Conservation (phyloP, 1,140 invertebrate species). For the Acyrthosiphon pisum region DNA sequence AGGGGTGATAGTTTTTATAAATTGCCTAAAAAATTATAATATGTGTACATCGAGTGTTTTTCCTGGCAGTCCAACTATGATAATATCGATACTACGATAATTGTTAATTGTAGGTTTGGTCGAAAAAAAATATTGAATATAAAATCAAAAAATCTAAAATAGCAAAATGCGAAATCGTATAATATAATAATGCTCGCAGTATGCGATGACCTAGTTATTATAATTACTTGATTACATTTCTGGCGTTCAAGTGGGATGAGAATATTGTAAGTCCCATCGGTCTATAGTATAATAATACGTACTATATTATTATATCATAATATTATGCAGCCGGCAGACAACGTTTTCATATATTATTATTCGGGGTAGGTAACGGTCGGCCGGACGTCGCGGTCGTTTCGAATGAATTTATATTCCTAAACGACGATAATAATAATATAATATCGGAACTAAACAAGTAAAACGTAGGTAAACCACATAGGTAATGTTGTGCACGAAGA, state of each 20-base stretch:
- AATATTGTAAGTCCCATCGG: not conserved
- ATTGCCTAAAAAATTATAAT: not conserved
- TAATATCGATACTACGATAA: not conserved
- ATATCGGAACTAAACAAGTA: not conserved
- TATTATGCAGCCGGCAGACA: not conserved
- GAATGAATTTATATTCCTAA: not conserved
- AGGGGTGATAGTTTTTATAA: not conserved
- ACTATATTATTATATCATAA: not conserved
- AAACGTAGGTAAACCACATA: not conserved
- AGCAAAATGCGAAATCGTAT: not conserved
- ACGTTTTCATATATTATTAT: not conserved
- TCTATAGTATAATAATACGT: not conserved
- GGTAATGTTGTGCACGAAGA: not conserved
- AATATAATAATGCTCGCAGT: too few relatives aligned
- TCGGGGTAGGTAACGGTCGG: not conserved
- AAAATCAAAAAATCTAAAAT: not conserved
- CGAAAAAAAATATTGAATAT: not conserved
- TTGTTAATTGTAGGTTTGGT: not conserved
- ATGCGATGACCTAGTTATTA: not conserved
- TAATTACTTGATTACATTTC: constrained; percentile 20
- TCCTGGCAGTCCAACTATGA: not conserved
- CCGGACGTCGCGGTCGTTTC: not conserved
- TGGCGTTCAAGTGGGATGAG: not conserved
- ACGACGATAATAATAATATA: not conserved
- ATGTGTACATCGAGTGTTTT: not conserved